Base-by-base conservation (phyloP, 1,140 invertebrate genomes). In the Brachystomella parvula region DNA sequence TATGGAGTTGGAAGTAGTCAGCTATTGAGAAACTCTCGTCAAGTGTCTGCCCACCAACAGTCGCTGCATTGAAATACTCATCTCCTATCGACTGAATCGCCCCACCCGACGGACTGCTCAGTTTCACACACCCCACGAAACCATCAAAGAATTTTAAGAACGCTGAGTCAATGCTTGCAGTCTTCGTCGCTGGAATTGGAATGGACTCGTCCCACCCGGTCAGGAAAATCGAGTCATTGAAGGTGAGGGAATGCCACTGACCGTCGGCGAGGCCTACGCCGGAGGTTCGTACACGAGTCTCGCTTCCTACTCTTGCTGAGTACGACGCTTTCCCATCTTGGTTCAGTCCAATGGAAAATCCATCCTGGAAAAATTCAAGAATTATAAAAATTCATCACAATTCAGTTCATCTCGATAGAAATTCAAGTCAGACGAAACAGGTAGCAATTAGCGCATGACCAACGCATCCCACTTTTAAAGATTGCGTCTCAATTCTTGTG, bases 141-240 rank as follows among this genome's bases (percentile, higher is more conserved):
- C 72, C 72, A 26, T 73, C 72, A 67, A 73, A 71, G 47, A 73
- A 73, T 6, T 59, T 26, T 21, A 73, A 19, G 19, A 60, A 53
- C 12, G 32, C 61, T 24, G 12, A 19, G 19, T 17, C 62, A 60
- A 30, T 26, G 26, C 26, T 57, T 39, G 39, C 26, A 33, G 21
- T 6, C n/a, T 21, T 19, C 3, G 30, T 24, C 59, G 21, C 26
- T 6, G 19, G 21, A 6, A 30, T 15, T 32, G 44, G 44, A 49
- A n/a, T n/a, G 24, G 24, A 24, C 44, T 44, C 24, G 21, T 65
- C 60, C 17, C 26, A 28, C 2, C 57, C 21, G 9, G 35, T 32
- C n/a, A 26, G 47, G 31, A 31, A 30, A 21, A 32, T 44, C n/a
- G 64, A 61, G 0, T 65, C 67, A 44, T 59, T 59, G 56, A 73